Conservation (phyloP, 2,888 invertebrate genomes). For the Dryobota labecula region DNA sequence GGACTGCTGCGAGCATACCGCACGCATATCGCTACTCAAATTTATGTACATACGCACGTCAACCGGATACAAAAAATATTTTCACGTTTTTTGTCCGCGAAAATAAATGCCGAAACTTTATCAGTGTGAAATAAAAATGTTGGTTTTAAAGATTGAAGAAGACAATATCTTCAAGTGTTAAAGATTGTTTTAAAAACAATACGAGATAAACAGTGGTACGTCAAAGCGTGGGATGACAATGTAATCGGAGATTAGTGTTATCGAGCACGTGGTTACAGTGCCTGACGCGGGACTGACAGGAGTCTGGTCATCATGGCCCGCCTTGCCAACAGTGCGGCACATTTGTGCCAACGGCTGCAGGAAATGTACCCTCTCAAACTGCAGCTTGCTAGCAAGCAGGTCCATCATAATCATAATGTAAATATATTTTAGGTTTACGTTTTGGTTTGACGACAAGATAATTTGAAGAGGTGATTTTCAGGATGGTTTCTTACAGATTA, state of each 20-base stretch:
- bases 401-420: constrained; percentile 64
- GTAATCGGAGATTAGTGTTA: constrained; percentile 68
- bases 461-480: constrained; percentile 3
- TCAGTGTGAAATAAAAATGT: constrained; percentile 33
- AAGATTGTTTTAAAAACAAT: constrained; percentile 51
- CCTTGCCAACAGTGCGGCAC: constrained; percentile 82
- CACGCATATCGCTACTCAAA: constrained; percentile 60
- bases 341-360: constrained; percentile 85
- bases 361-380: constrained; percentile 85
- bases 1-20: constrained; percentile 54
- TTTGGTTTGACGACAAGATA: background rate
- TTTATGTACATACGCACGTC: background rate
- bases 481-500: background rate
- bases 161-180: constrained; percentile 44
- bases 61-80: constrained; percentile 6
- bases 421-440: constrained; percentile 30
- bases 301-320: constrained; percentile 78
- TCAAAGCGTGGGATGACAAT: constrained; percentile 60
- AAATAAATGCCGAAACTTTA: constrained; percentile 34
- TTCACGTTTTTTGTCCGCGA: background rate
- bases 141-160: constrained; percentile 21
- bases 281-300: constrained; percentile 35
- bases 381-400: constrained; percentile 78
- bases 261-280: constrained; percentile 62
- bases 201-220: constrained; percentile 57